Evolutionary conservation across 2,888 invertebrate genomes (phyloP).

Genomic region (Caenorhabditis japonica): DNA sequence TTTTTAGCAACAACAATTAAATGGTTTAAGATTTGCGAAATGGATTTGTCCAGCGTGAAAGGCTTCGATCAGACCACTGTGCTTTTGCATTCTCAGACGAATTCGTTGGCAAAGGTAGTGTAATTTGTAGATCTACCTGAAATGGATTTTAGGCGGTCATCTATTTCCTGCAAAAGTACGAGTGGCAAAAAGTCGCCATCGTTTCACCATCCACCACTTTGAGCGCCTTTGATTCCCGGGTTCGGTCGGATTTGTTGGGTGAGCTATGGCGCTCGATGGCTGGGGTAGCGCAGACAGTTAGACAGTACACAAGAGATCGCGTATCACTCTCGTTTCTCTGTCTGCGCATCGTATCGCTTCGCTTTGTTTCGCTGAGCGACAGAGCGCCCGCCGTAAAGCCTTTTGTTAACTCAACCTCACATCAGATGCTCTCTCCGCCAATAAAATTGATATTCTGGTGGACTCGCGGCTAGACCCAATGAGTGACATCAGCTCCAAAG

Average conservation of each 20-base stretch:
- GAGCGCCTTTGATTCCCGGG: conserved; percentile 33
- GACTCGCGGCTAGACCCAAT: conserved; percentile 42
- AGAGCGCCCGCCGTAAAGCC: too few species aligned
- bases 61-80: conserved; percentile 49
- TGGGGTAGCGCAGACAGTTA: not conserved
- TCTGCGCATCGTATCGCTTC: too few species aligned
- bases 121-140: not conserved
- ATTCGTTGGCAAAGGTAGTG: conserved; percentile 33
- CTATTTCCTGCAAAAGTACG: conserved; percentile 37
- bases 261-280: not conserved
- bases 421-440: conserved; percentile 22
- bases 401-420: too few species aligned
- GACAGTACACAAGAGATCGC: too few species aligned
- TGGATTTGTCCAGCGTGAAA: conserved; percentile 46
- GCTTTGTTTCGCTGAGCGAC: too few species aligned
- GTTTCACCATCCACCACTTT: conserved; percentile 41
- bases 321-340: too few species aligned
- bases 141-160: conserved; percentile 22
- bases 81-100: conserved; percentile 43
- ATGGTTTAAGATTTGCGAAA: conserved; percentile 44
- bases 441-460: conserved; percentile 48
- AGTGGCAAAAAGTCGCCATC: conserved; percentile 37
- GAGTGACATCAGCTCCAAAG: conserved; percentile 3
- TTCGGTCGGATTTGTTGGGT: conserved; percentile 49
- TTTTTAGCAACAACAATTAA: too few species aligned